Percentiles rank a stretch among this genome's conserved stretches.
Conservation (phyloP, 1,140 invertebrate genomes). For the Marisa cornuarietis region DNA sequence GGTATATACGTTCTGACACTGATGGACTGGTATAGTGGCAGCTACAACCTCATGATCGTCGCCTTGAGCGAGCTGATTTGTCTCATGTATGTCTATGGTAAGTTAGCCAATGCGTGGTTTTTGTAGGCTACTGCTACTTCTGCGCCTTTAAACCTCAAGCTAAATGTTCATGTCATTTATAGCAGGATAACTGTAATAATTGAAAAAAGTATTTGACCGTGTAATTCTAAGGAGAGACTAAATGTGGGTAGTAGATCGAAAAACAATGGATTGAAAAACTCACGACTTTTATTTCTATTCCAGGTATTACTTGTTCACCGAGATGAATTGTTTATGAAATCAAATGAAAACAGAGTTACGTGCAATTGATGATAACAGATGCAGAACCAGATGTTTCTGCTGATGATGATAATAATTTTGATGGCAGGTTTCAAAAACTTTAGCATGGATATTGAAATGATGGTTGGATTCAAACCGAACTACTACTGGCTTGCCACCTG, state of each 20-base stretch:
- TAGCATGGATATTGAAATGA: slow-evolving; percentile 73
- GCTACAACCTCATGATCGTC: slow-evolving; percentile 79
- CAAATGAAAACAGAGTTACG: too few species aligned
- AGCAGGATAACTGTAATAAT: neutral
- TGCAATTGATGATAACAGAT: neutral
- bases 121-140: too few species aligned
- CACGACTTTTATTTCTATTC: too few species aligned
- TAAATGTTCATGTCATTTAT: neutral
- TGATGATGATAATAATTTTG: neutral
- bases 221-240: too few species aligned
- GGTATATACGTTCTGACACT: slow-evolving; percentile 85
- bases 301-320: neutral
- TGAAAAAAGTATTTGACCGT: neutral
- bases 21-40: slow-evolving; percentile 86
- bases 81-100: slow-evolving; percentile 79
- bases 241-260: too few species aligned
- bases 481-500: slow-evolving; percentile 66
- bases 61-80: slow-evolving; percentile 75
- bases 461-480: slow-evolving; percentile 72
- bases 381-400: neutral
- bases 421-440: slow-evolving; percentile 61
- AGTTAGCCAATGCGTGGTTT: slow-evolving; percentile 2
- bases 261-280: too few species aligned
- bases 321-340: neutral
- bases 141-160: too few species aligned